Percentiles rank a stretch among this genome's conserved stretches.
These are phyloP conservation scores for Andrena chrysosceles DNA, from an alignment of 2,888 invertebrate genomes.

Conservation along the genomic window DNA sequence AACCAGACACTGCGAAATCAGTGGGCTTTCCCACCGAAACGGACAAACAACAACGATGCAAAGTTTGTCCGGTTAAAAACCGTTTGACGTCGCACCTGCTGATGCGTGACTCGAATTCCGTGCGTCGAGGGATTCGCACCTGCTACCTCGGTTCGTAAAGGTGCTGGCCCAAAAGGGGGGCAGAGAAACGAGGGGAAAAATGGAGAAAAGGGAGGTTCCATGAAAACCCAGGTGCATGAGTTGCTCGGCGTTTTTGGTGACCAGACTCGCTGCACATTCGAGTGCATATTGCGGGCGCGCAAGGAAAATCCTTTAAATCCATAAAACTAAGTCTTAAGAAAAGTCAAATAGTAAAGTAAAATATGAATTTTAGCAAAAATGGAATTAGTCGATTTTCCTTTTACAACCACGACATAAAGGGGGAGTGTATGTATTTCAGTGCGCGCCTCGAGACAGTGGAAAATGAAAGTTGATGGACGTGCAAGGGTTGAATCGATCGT, in stretches of 20 bases:
- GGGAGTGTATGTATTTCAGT: slow-evolving; percentile 45
- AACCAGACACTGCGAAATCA: no score
- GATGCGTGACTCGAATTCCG: slow-evolving; percentile 62
- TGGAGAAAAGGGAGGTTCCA: neutral
- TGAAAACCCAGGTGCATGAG: slow-evolving; percentile 40
- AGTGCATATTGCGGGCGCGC: no score
- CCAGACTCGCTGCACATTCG: no score
- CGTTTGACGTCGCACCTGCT: slow-evolving; percentile 49
- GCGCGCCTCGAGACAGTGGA: slow-evolving; percentile 25
- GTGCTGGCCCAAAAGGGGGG: neutral
- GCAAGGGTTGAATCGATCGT: slow-evolving; percentile 27
- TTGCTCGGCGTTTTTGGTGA: no score
- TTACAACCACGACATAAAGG: no score
- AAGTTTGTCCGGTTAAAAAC: slow-evolving; percentile 39
- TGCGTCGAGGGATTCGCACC: slow-evolving; percentile 55
- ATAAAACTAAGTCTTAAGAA: no score
- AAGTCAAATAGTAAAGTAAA: no score
- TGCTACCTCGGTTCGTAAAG: slow-evolving; percentile 38
- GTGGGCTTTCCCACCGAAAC: neutral
- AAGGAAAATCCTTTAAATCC: no score
- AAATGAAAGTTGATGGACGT: slow-evolving; percentile 43
- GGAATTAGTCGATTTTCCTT: no score
- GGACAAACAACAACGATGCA: neutral
- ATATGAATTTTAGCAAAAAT: no score
- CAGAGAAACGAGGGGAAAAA: neutral